phyloP scores from a whole-genome alignment of 2,797 vertebrate genomes.

The Geotria australis region DNA sequence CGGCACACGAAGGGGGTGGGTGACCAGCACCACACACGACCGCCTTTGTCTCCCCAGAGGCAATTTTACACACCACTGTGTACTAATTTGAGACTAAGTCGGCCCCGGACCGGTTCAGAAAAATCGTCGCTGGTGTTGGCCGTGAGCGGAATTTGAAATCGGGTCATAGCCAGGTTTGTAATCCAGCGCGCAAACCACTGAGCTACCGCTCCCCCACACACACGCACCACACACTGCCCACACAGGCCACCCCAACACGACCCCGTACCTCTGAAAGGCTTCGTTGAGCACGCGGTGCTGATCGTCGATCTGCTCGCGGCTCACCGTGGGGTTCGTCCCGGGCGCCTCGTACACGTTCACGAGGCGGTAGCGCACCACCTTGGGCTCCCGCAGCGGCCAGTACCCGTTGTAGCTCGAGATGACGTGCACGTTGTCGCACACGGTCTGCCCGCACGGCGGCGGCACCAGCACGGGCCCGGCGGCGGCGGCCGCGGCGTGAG shows the following conservation, averaged over 20 bases:
- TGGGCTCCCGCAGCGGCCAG: slow-evolving; percentile 32
- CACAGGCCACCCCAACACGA: slow-evolving; percentile 39
- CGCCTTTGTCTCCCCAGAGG: no score
- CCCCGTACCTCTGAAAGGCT: slow-evolving; percentile 50
- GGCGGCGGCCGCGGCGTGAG: no score
- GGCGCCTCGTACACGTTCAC: slow-evolving; percentile 41
- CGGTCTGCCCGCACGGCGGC: slow-evolving; percentile 38
- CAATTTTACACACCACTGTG: no score
- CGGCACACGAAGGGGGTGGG: no score
- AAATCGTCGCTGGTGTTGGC: no score
- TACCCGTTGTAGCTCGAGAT: slow-evolving; percentile 41
- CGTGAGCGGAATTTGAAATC: no score
- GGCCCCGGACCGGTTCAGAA: no score
- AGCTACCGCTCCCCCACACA: no score
- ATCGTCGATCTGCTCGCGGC: slow-evolving; percentile 22
- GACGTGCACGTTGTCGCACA: slow-evolving; percentile 52
- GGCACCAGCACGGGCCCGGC: slow-evolving; percentile 18
- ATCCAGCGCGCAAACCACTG: no score
- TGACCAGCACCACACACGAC: no score
- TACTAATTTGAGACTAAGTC: no score
- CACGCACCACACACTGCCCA: slow-evolving; percentile 4
- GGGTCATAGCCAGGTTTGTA: no score
- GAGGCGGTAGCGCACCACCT: slow-evolving; percentile 41
- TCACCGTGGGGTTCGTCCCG: slow-evolving; percentile 31
- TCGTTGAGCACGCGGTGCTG: slow-evolving; percentile 34